Evolutionary conservation across 1,140 invertebrate species (phyloP).

Genomic region (Epicauta chinensis): DNA sequence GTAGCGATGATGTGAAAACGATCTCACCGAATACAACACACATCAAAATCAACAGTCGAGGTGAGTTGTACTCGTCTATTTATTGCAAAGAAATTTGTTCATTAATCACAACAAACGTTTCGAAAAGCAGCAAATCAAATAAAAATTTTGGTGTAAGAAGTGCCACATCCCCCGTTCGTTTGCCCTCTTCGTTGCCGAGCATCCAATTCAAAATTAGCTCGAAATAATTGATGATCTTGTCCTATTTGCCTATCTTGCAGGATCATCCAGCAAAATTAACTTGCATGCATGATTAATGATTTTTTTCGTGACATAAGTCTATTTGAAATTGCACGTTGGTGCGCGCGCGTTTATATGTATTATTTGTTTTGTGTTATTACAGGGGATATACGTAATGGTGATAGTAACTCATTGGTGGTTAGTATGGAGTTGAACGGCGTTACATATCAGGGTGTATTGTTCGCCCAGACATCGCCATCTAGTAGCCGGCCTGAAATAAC

Average conservation of each 20-base stretch:
- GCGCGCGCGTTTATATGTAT: too few species aligned
- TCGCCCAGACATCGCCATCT: slow-evolving; percentile 56
- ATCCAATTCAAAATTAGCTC: too few species aligned
- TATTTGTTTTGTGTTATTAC: slow-evolving; percentile 27
- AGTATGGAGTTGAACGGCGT: slow-evolving; percentile 95
- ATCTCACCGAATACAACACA: slow-evolving; percentile 56
- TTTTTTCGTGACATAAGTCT: background rate
- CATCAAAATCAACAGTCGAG: slow-evolving; percentile 85
- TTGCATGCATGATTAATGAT: slow-evolving; percentile 26
- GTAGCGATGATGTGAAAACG: slow-evolving; percentile 28
- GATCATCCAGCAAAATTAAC: slow-evolving; percentile 23
- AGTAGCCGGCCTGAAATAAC: slow-evolving; percentile 47
- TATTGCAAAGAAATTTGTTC: too few species aligned
- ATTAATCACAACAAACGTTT: too few species aligned
- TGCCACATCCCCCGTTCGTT: background rate
- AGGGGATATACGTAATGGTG: slow-evolving; percentile 66
- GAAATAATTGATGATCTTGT: too few species aligned
- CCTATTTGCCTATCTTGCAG: too few species aligned
- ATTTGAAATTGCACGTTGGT: too few species aligned
- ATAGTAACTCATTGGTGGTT: slow-evolving; percentile 79
- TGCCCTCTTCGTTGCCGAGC: background rate
- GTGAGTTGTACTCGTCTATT: too few species aligned
- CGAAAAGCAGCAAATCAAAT: too few species aligned
- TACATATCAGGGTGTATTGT: slow-evolving; percentile 81
- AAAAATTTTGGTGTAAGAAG: too few species aligned